phyloP scores from a whole-genome alignment of 2,113 vertebrate genomes.

The Saguinus midas region DNA sequence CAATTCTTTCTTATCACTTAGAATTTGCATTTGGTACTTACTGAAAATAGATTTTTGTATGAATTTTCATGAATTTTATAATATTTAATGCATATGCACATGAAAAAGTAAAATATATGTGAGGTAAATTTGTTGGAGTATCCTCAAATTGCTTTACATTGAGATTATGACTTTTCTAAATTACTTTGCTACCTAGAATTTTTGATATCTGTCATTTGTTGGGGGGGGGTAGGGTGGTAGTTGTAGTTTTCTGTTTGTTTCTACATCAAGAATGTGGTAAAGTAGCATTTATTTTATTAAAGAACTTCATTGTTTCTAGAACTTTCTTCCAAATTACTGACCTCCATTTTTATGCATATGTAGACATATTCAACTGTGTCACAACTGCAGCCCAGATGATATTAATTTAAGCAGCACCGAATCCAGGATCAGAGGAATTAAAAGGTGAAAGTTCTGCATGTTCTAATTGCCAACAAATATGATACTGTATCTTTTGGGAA shows the following conservation, averaged over 20 bases:
- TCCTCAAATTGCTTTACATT: neutral
- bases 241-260: neutral
- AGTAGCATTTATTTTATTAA: neutral
- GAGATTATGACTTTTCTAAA: conserved; percentile 15
- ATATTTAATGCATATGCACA: neutral
- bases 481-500: neutral
- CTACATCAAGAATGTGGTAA: neutral
- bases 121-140: neutral
- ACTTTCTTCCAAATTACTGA: neutral
- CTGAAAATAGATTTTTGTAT: neutral
- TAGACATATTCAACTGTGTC: neutral
- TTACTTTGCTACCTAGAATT: neutral
- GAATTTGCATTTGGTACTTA: neutral
- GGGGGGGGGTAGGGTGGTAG: neutral
- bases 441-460: neutral
- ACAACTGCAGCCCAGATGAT: neutral
- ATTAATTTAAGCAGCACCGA: conserved; percentile 11
- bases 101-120: neutral
- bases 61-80: neutral
- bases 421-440: neutral
- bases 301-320: neutral
- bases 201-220: neutral
- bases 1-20: neutral
- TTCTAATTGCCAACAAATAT: conserved; percentile 9
- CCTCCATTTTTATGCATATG: neutral